A percentile compares a stretch with the other conserved stretches of the same genome.
phyloP scores from a whole-genome alignment of 2,888 invertebrate genomes.

The Agriotes lineatus region DNA sequence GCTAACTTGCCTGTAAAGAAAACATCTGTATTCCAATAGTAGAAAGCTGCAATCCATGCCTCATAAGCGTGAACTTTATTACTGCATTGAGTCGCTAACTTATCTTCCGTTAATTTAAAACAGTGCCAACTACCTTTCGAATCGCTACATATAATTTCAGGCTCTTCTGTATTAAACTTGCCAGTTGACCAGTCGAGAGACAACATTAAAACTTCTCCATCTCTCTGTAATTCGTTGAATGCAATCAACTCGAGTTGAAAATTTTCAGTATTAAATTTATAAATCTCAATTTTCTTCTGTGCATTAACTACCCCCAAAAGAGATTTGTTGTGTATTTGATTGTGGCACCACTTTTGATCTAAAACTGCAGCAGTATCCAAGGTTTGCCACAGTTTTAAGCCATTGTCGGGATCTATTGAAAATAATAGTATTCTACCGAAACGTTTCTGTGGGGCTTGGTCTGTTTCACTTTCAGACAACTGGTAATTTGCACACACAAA shows the following conservation, averaged over 20 bases:
- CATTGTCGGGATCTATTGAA: constrained; percentile 65
- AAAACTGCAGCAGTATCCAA: constrained; percentile 81
- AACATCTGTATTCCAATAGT: constrained; percentile 80
- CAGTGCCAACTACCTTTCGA: constrained; percentile 80
- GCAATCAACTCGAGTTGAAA: constrained; percentile 65
- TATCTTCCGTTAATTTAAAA: constrained; percentile 64
- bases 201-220: constrained; percentile 73
- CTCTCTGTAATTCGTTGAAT: constrained; percentile 57
- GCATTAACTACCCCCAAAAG: constrained; percentile 82
- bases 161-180: constrained; percentile 63
- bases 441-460: constrained; percentile 64
- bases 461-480: constrained; percentile 61
- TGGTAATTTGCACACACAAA: constrained; percentile 92
- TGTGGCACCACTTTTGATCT: constrained; percentile 90
- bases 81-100: constrained; percentile 61
- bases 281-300: constrained; percentile 76
- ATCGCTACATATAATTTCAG: constrained; percentile 79
- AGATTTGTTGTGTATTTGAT: constrained; percentile 67
- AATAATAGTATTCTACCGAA: constrained; percentile 80
- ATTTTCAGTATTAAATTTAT: constrained; percentile 65
- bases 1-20: constrained; percentile 90
- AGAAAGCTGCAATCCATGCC: constrained; percentile 91
- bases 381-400: constrained; percentile 71
- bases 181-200: constrained; percentile 87
- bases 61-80: constrained; percentile 87